These are phyloP conservation scores for Campoplex nolae DNA, from an alignment of 2,888 invertebrate genomes.

Conservation along the genomic window DNA sequence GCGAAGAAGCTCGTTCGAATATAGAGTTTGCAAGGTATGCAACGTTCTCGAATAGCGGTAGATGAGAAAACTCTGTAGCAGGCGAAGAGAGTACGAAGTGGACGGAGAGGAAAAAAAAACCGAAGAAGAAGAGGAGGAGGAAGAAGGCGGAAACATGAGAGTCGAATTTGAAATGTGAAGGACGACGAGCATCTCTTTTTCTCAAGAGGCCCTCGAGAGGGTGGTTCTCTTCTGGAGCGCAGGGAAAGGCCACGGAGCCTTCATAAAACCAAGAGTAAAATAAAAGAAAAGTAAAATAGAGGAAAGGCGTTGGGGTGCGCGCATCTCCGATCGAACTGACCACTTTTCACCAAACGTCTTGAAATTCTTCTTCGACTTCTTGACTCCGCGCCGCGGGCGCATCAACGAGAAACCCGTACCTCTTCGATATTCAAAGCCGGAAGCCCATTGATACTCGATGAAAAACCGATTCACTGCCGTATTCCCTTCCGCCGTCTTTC, in stretches of 20 bases:
- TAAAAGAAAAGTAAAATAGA: background rate
- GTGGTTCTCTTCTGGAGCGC: slow-evolving; percentile 37
- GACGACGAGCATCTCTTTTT: slow-evolving; percentile 31
- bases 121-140: slow-evolving; percentile 38
- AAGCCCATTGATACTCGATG: slow-evolving; percentile 66
- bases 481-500: background rate
- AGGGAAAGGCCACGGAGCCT: slow-evolving; percentile 9
- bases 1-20: slow-evolving; percentile 3
- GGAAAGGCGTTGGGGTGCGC: background rate
- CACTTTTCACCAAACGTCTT: slow-evolving; percentile 58
- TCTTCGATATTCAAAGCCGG: slow-evolving; percentile 68
- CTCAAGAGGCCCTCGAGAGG: slow-evolving; percentile 56
- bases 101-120: slow-evolving; percentile 30
- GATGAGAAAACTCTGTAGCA: slow-evolving; percentile 67
- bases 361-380: slow-evolving; percentile 38
- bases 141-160: slow-evolving; percentile 58
- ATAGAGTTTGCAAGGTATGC: slow-evolving; percentile 54
- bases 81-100: slow-evolving; percentile 17
- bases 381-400: background rate
- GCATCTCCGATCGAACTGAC: slow-evolving; percentile 64
- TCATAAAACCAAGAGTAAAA: background rate
- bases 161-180: slow-evolving; percentile 63
- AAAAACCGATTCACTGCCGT: slow-evolving; percentile 62
- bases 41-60: slow-evolving; percentile 56
- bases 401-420: slow-evolving; percentile 27